Conservation (phyloP, 2,888 invertebrate genomes). For the Unio pictorum region DNA sequence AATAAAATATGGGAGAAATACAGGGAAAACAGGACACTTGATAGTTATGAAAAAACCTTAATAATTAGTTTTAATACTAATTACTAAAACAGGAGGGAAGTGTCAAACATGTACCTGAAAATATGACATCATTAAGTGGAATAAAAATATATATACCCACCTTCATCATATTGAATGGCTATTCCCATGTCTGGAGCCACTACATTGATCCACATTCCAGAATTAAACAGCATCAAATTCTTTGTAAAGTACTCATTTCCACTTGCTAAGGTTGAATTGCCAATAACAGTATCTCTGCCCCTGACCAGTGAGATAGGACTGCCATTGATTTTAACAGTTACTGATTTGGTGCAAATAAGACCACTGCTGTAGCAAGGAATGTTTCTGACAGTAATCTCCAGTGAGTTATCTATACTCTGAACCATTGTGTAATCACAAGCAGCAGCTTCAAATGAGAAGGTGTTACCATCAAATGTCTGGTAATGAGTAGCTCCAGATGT, state of each 20-base stretch:
- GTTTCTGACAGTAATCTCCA: conserved; percentile 84
- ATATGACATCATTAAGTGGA: too few relatives aligned
- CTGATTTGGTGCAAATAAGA: conserved; percentile 84
- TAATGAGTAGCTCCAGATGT: conserved; percentile 94
- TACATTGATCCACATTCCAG: conserved; percentile 12
- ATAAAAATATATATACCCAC: conserved; percentile 51
- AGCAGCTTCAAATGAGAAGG: conserved; percentile 86
- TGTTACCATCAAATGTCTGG: conserved; percentile 85
- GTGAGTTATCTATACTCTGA: conserved; percentile 67
- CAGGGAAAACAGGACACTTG: too few relatives aligned
- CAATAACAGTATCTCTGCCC: conserved; percentile 40
- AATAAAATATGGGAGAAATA: too few relatives aligned
- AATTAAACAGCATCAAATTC: conserved; percentile 10
- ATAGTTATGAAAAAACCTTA: too few relatives aligned
- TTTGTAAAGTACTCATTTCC: conserved; percentile 18
- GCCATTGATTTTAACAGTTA: conserved; percentile 25
- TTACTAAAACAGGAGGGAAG: too few relatives aligned
- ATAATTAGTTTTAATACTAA: too few relatives aligned
- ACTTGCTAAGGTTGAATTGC: conserved; percentile 34
- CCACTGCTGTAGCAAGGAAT: conserved; percentile 88
- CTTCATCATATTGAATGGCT: conserved; percentile 90
- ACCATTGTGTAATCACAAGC: conserved; percentile 84
- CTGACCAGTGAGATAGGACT: conserved; percentile 30
- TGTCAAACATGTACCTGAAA: too few relatives aligned
- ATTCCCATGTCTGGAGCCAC: conserved; percentile 75